Evolutionary conservation across 2,113 vertebrate species (phyloP), one percentile per base, ranked within the genome.

Genomic region (Calypte anna): DNA sequence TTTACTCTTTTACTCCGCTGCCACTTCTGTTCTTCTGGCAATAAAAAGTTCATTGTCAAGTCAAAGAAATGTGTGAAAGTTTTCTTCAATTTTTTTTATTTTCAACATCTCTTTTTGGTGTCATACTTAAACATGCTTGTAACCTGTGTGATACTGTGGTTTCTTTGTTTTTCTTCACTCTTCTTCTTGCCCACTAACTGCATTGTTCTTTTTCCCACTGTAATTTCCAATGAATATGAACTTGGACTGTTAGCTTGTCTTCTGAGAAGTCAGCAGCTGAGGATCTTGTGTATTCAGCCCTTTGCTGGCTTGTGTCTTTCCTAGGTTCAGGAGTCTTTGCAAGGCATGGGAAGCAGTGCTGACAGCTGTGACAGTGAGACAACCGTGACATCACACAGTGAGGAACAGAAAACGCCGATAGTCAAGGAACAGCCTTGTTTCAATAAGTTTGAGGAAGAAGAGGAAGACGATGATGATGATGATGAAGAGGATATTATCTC

Each of bases 331-430:
- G 99, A 99, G 36, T 93, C 98, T 43, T 91, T 98, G 96, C 98
- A 98, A 55, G 98, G 98, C 69, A 98, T 98, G 98, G 98, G 98
- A 79, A 98, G 98, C 68, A 99, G 99, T 31, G 98, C 98, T 61
- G 99, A 99, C 95, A 99, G 99, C 84, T 99, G 99, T 96, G 99
- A 99, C 97, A 99, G 99, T 33, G 99, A 99, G 96, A 99, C 98
- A 31, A 99, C 99, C 0, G 98, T 99, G 81, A 99, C 98, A 0
- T 99, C 98, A 0, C 97, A 98, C 46, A 98, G 98, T 16, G 98
- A 98, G 63, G 98, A 99, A 28, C 95, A 98, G 61, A 95, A 94
- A 91, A 99, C 98, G 14, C 98, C 97, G 0, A 30, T 96, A 54
- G 97, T 93, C 12, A 86, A 97, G 70, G 98, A 99, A 53, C 97